phyloP scores from a whole-genome alignment of 2,797 vertebrate species.

The Anas flavirostris region DNA sequence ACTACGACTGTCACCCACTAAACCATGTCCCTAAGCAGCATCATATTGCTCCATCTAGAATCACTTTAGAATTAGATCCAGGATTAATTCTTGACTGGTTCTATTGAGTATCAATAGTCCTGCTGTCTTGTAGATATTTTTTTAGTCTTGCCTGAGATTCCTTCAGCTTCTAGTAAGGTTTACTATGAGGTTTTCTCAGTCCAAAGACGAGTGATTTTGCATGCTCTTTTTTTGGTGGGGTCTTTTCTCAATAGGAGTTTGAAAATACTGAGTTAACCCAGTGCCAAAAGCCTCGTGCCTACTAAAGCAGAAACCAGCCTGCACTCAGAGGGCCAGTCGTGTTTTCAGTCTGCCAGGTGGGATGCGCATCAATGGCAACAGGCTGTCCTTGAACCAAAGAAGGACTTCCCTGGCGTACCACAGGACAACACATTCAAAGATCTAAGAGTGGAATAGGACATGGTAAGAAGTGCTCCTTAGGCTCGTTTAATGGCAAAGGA shows the following conservation, averaged over 20 bases:
- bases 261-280: neutral
- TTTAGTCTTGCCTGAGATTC: neutral
- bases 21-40: no score
- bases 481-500: neutral
- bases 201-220: neutral
- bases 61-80: neutral
- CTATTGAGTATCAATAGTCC: neutral
- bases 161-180: neutral
- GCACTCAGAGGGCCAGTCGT: neutral
- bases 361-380: neutral
- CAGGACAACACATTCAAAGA: neutral
- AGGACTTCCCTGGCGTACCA: neutral
- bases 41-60: neutral
- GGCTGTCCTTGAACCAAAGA: neutral
- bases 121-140: neutral
- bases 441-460: neutral
- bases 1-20: no score
- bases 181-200: neutral
- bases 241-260: neutral
- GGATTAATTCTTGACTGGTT: neutral
- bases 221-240: neutral
- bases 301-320: neutral
- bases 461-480: neutral
- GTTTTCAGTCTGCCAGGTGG: neutral
- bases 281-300: neutral